These are phyloP conservation scores for Antheraea mylitta DNA, from an alignment of 1,140 invertebrate species.

Conservation along the genomic window DNA sequence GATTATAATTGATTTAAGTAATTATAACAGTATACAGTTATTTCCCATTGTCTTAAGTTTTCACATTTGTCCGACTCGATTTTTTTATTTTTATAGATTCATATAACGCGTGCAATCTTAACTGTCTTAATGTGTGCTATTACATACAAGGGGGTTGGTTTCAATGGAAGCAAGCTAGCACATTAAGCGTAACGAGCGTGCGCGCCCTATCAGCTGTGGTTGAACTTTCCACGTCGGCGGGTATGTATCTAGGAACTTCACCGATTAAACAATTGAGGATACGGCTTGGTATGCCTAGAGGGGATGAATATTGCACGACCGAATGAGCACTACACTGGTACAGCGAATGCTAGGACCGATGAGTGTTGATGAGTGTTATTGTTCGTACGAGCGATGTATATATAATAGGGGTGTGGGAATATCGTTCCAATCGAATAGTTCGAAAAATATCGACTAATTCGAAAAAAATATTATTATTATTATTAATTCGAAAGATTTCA, in stretches of 20 bases:
- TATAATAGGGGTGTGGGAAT: too few relatives aligned
- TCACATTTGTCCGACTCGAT: too few relatives aligned
- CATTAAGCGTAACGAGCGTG: conserved; percentile 40
- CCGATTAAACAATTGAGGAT: conserved; percentile 58
- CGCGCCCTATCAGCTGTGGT: conserved; percentile 42
- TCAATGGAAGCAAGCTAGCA: conserved; percentile 29
- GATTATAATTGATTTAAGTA: too few relatives aligned
- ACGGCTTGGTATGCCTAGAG: conserved; percentile 21
- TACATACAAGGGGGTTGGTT: conserved; percentile 23
- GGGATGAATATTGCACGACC: conserved; percentile 35
- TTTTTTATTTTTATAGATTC: too few relatives aligned
- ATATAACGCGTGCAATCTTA: neutral
- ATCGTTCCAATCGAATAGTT: too few relatives aligned
- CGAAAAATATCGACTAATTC: too few relatives aligned
- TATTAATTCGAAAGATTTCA: too few relatives aligned
- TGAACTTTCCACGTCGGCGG: conserved; percentile 50
- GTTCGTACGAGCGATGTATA: neutral
- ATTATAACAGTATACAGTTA: too few relatives aligned
- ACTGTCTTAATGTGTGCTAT: conserved; percentile 22
- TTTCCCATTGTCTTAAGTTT: too few relatives aligned
- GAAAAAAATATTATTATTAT: too few relatives aligned
- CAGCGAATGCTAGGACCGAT: neutral
- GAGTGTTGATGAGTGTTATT: neutral
- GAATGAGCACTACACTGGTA: conserved; percentile 14
- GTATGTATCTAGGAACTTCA: conserved; percentile 51